phyloP scores from a whole-genome alignment of 2,888 invertebrate species.

The Leptinotarsa juncta region DNA sequence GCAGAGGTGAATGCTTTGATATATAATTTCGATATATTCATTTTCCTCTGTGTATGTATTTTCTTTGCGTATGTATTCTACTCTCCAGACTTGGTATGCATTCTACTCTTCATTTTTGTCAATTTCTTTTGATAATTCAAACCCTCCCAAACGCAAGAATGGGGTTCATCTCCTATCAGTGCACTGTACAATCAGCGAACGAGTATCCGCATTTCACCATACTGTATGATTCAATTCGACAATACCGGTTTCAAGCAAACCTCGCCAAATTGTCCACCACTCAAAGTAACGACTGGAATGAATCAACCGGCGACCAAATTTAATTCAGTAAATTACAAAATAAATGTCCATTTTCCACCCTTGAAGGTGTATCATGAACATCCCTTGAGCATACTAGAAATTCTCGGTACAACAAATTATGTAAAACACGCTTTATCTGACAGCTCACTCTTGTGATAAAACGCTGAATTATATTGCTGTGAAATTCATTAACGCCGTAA shows the following conservation, averaged over 20 bases:
- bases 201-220: too few relatives aligned
- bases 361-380: constrained; percentile 38
- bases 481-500: constrained; percentile 50
- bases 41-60: too few relatives aligned
- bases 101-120: too few relatives aligned
- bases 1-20: too few relatives aligned
- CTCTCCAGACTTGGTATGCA: too few relatives aligned
- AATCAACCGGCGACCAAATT: constrained; percentile 30
- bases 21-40: too few relatives aligned
- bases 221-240: not conserved
- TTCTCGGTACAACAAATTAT: constrained; percentile 40
- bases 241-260: not conserved
- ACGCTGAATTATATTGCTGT: constrained; percentile 43
- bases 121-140: too few relatives aligned
- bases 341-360: constrained; percentile 39
- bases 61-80: too few relatives aligned
- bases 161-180: too few relatives aligned
- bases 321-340: constrained; percentile 36
- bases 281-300: constrained; percentile 25
- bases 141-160: too few relatives aligned
- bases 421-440: constrained; percentile 41
- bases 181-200: too few relatives aligned
- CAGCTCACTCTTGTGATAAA: constrained; percentile 43
- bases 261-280: constrained; percentile 7
- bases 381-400: constrained; percentile 39